A percentile compares a stretch with the other conserved stretches of the same genome.
Evolutionary conservation across 2,888 invertebrate genomes (phyloP).

Genomic region (Cloeon dipterum): DNA sequence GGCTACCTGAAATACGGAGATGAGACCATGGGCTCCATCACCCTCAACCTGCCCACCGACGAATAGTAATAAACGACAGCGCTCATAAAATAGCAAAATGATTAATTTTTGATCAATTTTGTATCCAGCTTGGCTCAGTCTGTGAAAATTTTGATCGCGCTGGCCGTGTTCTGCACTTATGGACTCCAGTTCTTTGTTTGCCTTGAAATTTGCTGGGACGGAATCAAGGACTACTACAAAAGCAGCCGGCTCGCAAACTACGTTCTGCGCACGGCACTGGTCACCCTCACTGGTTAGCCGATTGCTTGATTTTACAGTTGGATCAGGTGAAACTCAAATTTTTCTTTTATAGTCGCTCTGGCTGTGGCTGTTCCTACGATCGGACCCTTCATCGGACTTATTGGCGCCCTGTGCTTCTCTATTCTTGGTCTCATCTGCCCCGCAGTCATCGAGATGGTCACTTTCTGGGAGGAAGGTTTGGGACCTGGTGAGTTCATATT

Average conservation of each 20-base stretch:
- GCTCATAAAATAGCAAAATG: not conserved
- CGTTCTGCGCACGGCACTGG: constrained; percentile 30
- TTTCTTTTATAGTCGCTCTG: constrained; percentile 32
- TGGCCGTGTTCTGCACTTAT: constrained; percentile 86
- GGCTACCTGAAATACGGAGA: constrained; percentile 65
- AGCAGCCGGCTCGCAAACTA: constrained; percentile 57
- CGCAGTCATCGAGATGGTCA: constrained; percentile 60
- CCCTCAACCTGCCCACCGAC: constrained; percentile 47
- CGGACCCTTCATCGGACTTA: constrained; percentile 71
- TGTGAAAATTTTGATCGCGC: constrained; percentile 64
- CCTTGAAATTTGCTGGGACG: constrained; percentile 75
- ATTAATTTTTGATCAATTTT: too few relatives aligned
- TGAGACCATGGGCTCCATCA: constrained; percentile 45
- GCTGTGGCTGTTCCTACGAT: constrained; percentile 76
- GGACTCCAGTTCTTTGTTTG: constrained; percentile 95
- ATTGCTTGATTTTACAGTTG: not conserved
- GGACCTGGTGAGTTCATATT: constrained; percentile 23
- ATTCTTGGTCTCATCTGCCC: constrained; percentile 76
- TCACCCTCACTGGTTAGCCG: constrained; percentile 25
- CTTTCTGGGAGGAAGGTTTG: constrained; percentile 47
- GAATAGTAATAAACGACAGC: constrained; percentile 27
- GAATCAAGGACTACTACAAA: constrained; percentile 45
- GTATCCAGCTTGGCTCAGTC: constrained; percentile 53
- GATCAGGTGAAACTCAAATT: constrained; percentile 3
- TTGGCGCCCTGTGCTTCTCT: constrained; percentile 85